Percentiles rank a stretch among this genome's conserved stretches.
phyloP scores from a whole-genome alignment of 1,140 invertebrate species.

The Drosophila trapezifrons region DNA sequence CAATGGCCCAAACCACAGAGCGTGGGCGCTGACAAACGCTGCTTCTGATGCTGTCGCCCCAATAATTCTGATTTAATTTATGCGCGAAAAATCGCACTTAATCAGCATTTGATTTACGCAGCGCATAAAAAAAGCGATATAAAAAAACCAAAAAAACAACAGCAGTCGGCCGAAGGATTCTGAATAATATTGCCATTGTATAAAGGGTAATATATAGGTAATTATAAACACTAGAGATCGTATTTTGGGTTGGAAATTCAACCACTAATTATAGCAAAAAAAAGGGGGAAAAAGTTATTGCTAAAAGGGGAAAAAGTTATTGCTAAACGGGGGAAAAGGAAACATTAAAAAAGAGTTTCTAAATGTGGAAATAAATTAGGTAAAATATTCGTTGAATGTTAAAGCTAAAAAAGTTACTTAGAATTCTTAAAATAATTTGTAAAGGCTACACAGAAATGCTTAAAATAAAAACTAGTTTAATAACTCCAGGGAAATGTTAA shows the following conservation, averaged over 20 bases:
- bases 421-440: no score
- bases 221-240: constrained; percentile 2
- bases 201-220: constrained; percentile 9
- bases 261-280: not conserved
- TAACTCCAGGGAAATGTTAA: no score
- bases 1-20: constrained; percentile 31
- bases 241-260: not conserved
- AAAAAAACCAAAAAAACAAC: not conserved
- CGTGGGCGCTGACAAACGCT: constrained; percentile 37
- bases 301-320: no score
- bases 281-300: no score
- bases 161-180: not conserved
- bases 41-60: constrained; percentile 27
- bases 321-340: no score
- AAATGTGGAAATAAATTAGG: no score
- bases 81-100: constrained; percentile 73
- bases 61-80: constrained; percentile 78
- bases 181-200: not conserved
- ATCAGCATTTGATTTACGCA: constrained; percentile 76
- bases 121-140: constrained; percentile 10
- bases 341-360: no score
- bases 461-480: no score
- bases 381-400: no score
- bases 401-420: not conserved
- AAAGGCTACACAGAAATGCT: no score